These are phyloP conservation scores for Leptinotarsa juncta DNA, from an alignment of 2,888 invertebrate species.

Conservation along the genomic window DNA sequence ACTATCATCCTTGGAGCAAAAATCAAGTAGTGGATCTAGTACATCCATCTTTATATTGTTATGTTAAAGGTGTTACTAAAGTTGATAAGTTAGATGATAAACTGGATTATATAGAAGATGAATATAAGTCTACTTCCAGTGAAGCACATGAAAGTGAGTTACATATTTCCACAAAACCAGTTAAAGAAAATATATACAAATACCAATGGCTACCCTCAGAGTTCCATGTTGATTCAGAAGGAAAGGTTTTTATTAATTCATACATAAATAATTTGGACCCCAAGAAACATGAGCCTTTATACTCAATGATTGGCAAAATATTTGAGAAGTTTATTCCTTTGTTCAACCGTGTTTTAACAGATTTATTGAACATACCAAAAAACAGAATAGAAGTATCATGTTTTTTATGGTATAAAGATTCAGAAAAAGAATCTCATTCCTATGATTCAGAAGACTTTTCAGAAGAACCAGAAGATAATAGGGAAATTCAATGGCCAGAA, in stretches of 20 bases:
- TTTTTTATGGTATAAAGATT: neutral
- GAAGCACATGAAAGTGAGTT: neutral
- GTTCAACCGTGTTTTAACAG: neutral
- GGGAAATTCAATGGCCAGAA: neutral
- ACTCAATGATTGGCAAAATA: neutral
- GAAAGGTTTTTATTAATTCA: neutral
- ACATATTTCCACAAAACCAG: neutral
- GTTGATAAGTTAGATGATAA: conserved; percentile 1
- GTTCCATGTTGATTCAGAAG: neutral
- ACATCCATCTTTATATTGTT: conserved; percentile 1
- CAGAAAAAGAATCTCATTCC: neutral
- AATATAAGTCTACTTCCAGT: neutral
- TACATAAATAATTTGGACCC: neutral
- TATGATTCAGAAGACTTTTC: neutral
- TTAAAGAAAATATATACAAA: neutral
- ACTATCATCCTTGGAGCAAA: conserved; percentile 11
- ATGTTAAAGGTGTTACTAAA: conserved; percentile 7
- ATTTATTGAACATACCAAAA: neutral
- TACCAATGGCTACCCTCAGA: conserved; percentile 12
- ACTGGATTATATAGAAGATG: conserved; percentile 1
- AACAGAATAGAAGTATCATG: neutral
- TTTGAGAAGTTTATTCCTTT: neutral
- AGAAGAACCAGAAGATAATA: neutral
- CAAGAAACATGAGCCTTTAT: neutral
- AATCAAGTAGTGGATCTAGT: conserved; percentile 1